Percentiles rank a stretch among this genome's conserved stretches.
Evolutionary conservation across 2,888 invertebrate species (phyloP).

Genomic region (Drosophila phalerata): DNA sequence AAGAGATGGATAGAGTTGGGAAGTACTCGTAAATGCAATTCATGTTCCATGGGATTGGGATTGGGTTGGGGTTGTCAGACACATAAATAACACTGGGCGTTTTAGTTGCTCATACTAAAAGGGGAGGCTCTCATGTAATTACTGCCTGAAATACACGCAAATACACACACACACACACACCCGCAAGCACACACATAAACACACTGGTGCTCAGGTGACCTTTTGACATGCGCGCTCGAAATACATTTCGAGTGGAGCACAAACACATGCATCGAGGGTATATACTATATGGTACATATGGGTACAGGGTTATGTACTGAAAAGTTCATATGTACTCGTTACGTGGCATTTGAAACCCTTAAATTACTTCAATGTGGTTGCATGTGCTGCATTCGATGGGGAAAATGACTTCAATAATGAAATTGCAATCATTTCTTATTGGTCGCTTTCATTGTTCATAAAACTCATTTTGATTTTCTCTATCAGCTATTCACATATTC

Average conservation of each 20-base stretch:
- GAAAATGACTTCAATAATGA: conserved; percentile 37
- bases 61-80: conserved; percentile 48
- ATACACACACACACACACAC: conserved; percentile 19
- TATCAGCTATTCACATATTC: not conserved
- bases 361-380: conserved; percentile 42
- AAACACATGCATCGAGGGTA: conserved; percentile 40
- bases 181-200: not conserved
- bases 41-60: conserved; percentile 7
- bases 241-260: conserved; percentile 75
- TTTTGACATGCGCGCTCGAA: conserved; percentile 81
- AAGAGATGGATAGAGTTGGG: not conserved
- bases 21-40: conserved; percentile 18
- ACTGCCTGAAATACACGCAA: conserved; percentile 55
- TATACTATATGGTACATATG: not conserved
- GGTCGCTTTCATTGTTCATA: conserved; percentile 2
- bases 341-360: conserved; percentile 52
- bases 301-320: conserved; percentile 1
- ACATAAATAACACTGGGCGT: conserved; percentile 76
- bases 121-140: conserved; percentile 74
- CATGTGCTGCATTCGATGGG: conserved; percentile 50
- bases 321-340: conserved; percentile 6
- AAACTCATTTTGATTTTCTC: conserved; percentile 3
- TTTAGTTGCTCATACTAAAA: conserved; percentile 72
- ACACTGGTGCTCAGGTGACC: conserved; percentile 64
- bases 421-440: conserved; percentile 39